Base-by-base conservation (phyloP, 2,113 vertebrate species). In the Ploceus nigricollis region DNA sequence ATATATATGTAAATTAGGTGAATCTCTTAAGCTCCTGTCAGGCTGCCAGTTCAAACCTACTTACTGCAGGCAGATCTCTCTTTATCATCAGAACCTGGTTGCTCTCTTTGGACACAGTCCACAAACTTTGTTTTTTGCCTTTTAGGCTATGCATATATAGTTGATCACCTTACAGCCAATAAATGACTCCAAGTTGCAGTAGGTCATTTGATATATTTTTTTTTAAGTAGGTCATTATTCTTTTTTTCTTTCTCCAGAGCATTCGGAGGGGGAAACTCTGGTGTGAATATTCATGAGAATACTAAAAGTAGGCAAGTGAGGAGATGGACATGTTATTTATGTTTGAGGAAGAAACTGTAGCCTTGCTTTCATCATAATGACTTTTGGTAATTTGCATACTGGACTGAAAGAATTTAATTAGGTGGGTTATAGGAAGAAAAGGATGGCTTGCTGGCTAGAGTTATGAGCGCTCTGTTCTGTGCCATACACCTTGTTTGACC, bases 1-100 rank as follows among this genome's bases (percentile, higher is more conserved):
- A 90, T 94, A 54, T 42, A 10, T 47, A 85, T 77, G 87, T 90
- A 88, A 96, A 96, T 90, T 39, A 84, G 88, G 40, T 79, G 77
- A 91, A 24, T 87, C 75, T 71, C 50, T 85, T 79, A 82, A 93
- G 50, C 54, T 95, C 3, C 45, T 77, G 65, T 79, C 73, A 90
- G n/a, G 54, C 37, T 93, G 71, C 42, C 63, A 73, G 63, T 78
- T 91, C 63, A 85, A 70, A 68, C 61, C 21, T 65, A 45, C 48
- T 93, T 79, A n/a, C 4, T 57, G 24, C 2, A 3, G 27, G 39
- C 39, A 82, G 53, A 69, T 93, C 78, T 87, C 21, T 64, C 60
- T 95, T 53, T 90, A 82, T 96, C 66, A 56, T 91, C 50, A 47
- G 64, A 95, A 87, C 87, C 30, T 85, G 35, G 61, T 93, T 84